phyloP scores from a whole-genome alignment of 35 echinoderm and acorn worm species.

The Holothuria glaberrima region DNA sequence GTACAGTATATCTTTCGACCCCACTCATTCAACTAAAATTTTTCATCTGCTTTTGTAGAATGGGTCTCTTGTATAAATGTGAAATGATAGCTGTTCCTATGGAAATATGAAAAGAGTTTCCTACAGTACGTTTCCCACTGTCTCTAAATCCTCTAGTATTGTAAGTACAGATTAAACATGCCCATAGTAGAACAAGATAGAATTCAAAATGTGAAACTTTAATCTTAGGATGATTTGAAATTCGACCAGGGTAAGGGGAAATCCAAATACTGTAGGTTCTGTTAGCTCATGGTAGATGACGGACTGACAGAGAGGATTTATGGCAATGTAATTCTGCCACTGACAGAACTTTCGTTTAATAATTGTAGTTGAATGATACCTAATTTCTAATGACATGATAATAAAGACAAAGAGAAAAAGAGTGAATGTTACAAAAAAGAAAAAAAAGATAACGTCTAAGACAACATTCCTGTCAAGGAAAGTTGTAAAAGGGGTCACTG shows the following conservation, averaged over 20 bases:
- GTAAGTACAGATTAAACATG: not conserved
- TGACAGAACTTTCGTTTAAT: not conserved
- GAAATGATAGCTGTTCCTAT: not conserved
- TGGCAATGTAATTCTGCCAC: too few species aligned
- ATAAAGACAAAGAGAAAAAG: not conserved
- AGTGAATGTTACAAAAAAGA: not conserved
- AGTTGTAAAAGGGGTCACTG: not conserved
- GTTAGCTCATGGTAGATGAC: too few species aligned
- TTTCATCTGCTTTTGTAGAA: not conserved
- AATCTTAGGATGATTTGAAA: too few species aligned
- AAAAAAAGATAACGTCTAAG: not conserved
- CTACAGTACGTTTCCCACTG: not conserved
- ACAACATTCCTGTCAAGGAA: not conserved
- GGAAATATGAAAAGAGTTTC: not conserved
- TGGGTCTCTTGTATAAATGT: not conserved
- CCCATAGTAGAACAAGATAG: too few species aligned
- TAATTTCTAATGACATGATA: not conserved
- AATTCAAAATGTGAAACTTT: too few species aligned
- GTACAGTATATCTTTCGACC: not conserved
- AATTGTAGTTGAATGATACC: not conserved
- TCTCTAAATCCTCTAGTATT: not conserved
- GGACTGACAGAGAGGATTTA: too few species aligned
- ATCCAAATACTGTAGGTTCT: too few species aligned
- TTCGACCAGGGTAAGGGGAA: too few species aligned
- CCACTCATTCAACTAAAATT: not conserved